Evolutionary conservation across 2,888 invertebrate genomes (phyloP), one percentile per base, ranked within the genome.

Genomic region (Cantharis flavilabris): DNA sequence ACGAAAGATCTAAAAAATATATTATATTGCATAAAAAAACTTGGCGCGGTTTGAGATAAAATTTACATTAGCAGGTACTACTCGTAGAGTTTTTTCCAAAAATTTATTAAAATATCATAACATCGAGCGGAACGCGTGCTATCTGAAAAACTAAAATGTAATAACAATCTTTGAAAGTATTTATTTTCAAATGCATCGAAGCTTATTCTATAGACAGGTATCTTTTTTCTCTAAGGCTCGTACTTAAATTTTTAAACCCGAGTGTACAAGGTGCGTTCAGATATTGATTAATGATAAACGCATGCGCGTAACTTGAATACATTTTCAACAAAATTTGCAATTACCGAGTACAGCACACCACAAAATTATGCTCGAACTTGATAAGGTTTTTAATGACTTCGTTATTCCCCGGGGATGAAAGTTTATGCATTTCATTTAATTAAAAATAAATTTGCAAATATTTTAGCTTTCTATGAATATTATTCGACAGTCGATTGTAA

Each of bases 271-370:
- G 80, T 77, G 80, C 76, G 79, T 78, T 78, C 77, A 82, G 79
- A 83, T 84, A 86, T 86, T 86, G 86, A 86, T 87, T 84, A 80
- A 81, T 81, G 76, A 70, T 74, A 80, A 80, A 85, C 87, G 85
- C 86, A 81, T 76, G 82, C 84, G 83, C 82, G 80, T 79, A 73
- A 74, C 81, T 80, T 82, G 83, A 83, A 83, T 83, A 83, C 82
- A 84, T 84, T 84, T 84, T 83, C 82, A 83, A 83, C 84, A 86
- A 87, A 86, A 88, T 88, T 88, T 86, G 88, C 88, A 88, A 88
- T 88, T 88, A 88, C 86, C 84, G 85, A 86, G 86, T 87, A 86
- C 86, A 87, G 86, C 87, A 84, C 86, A 86, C 87, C 86, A 86
- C 87, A 86, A 87, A 88, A 88, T 88, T 87, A 87, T 88, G 82